These are phyloP conservation scores for Theretra japonica DNA, from an alignment of 2,888 invertebrate species.

Conservation along the genomic window DNA sequence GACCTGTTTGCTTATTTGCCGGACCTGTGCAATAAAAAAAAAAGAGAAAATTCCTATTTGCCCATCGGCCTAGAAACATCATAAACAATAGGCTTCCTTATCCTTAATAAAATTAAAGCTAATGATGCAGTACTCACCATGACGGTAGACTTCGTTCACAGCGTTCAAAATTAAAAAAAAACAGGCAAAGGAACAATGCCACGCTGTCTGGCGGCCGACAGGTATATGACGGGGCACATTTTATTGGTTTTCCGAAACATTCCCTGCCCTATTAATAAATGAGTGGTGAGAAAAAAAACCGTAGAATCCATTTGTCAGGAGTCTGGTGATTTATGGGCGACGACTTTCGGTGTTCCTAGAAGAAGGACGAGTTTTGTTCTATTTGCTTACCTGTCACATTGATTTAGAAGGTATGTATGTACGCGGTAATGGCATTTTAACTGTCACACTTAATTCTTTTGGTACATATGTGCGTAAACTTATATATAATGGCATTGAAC, in stretches of 20 bases:
- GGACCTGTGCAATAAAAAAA: too few species aligned
- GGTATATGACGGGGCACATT: slow-evolving; percentile 85
- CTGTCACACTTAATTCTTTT: slow-evolving; percentile 26
- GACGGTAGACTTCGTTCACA: slow-evolving; percentile 37
- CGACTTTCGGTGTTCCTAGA: slow-evolving; percentile 81
- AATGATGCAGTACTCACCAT: slow-evolving; percentile 32
- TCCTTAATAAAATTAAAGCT: slow-evolving; percentile 14
- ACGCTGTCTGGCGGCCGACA: slow-evolving; percentile 82
- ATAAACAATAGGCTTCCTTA: not conserved
- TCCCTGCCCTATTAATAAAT: slow-evolving; percentile 84
- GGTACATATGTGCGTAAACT: not conserved
- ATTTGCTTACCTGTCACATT: slow-evolving; percentile 83
- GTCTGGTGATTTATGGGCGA: slow-evolving; percentile 79
- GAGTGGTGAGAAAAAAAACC: slow-evolving; percentile 80
- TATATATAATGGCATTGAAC: not conserved
- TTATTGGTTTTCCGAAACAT: slow-evolving; percentile 85
- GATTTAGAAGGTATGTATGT: slow-evolving; percentile 73
- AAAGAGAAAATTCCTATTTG: too few species aligned
- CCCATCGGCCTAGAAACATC: too few species aligned
- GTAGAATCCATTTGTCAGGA: slow-evolving; percentile 84
- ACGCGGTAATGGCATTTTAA: slow-evolving; percentile 53
- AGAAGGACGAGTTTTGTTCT: slow-evolving; percentile 80
- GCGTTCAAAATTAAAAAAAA: slow-evolving; percentile 61
- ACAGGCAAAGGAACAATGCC: slow-evolving; percentile 74
- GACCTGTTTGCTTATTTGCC: too few species aligned